phyloP scores from a whole-genome alignment of 2,797 vertebrate species.

The Sorex maritimensis region DNA sequence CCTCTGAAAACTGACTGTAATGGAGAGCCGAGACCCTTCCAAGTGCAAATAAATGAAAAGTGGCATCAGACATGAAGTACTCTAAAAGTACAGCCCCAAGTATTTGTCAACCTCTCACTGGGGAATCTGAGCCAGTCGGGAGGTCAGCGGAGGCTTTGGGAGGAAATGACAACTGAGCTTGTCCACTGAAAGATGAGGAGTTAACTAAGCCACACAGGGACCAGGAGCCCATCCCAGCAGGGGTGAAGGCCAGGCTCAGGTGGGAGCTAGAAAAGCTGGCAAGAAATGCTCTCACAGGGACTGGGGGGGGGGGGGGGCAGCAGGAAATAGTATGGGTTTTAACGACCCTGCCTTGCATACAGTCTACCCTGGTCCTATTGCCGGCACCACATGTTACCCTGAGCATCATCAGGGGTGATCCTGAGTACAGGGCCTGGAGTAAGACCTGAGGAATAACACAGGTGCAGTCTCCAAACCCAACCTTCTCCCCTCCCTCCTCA shows the following conservation, averaged over 20 bases:
- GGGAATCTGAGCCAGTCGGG: not conserved
- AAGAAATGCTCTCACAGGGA: not conserved
- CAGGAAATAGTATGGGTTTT: too few relatives aligned
- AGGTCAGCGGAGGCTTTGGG: not conserved
- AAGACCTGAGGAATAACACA: too few relatives aligned
- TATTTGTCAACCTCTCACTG: not conserved
- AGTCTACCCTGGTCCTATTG: too few relatives aligned
- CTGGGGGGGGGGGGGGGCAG: too few relatives aligned
- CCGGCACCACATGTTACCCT: not conserved
- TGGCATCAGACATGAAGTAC: not conserved
- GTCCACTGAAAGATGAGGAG: not conserved
- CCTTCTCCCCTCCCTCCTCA: too few relatives aligned
- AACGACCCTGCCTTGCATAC: too few relatives aligned
- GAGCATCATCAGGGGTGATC: not conserved
- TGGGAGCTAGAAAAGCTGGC: not conserved
- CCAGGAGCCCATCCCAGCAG: not conserved
- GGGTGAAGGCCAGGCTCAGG: not conserved
- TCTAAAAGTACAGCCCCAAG: not conserved
- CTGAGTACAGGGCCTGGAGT: not conserved
- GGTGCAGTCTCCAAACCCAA: too few relatives aligned
- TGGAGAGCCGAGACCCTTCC: not conserved
- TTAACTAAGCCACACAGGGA: not conserved
- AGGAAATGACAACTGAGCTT: not conserved
- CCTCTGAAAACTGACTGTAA: not conserved
- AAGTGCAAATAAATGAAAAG: not conserved